Conservation (phyloP, 2,113 vertebrate genomes). For the Poeciliopsis turrubarensis region DNA sequence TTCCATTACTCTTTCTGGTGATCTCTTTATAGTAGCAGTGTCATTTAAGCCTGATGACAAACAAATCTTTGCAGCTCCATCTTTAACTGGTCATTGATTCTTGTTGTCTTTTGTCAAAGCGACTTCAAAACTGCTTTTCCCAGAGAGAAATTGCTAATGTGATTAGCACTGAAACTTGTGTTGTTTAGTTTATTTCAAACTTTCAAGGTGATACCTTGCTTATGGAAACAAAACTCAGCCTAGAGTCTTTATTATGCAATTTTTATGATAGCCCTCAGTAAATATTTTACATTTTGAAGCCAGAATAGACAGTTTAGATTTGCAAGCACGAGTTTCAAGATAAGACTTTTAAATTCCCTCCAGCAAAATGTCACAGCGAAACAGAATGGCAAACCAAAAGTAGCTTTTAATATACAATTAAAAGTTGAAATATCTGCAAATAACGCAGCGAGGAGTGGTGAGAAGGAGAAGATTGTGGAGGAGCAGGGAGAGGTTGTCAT, state of each 20-base stretch:
- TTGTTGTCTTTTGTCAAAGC: slow-evolving; percentile 62
- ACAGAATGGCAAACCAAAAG: too few species aligned
- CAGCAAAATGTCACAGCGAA: too few species aligned
- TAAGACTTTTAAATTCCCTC: too few species aligned
- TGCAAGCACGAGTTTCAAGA: not conserved
- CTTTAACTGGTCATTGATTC: slow-evolving; percentile 68
- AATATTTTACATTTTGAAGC: not conserved
- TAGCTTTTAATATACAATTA: too few species aligned
- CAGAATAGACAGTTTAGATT: not conserved
- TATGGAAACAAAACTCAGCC: slow-evolving; percentile 29
- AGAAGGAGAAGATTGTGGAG: too few species aligned
- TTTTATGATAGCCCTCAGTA: not conserved
- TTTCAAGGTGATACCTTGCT: slow-evolving; percentile 56
- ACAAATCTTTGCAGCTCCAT: slow-evolving; percentile 56
- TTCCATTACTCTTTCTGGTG: slow-evolving; percentile 58
- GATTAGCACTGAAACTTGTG: slow-evolving; percentile 50
- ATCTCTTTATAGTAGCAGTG: slow-evolving; percentile 62
- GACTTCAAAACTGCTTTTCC: slow-evolving; percentile 66
- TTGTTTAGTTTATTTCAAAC: slow-evolving; percentile 43
- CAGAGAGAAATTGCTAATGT: slow-evolving; percentile 56
- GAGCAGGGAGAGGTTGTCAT: too few species aligned
- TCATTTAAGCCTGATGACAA: slow-evolving; percentile 58
- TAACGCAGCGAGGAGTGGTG: too few species aligned
- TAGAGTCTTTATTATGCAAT: slow-evolving; percentile 27
- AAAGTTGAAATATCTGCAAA: too few species aligned